Evolutionary conservation across 2,113 vertebrate species (phyloP).

Genomic region (Aegotheles bennettii): DNA sequence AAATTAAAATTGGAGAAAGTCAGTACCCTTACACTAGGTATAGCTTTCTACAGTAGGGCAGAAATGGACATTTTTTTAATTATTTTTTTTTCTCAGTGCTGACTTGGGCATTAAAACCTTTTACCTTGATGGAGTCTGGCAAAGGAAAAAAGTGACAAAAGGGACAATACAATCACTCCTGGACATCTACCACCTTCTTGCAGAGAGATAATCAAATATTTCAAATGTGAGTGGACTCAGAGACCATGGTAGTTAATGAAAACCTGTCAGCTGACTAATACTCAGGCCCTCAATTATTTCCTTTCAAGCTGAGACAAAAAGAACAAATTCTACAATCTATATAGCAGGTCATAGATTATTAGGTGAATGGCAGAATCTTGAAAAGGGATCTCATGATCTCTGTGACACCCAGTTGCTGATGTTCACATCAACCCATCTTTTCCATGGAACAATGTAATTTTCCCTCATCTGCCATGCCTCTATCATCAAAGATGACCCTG

Average conservation of each 20-base stretch:
- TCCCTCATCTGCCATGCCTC: background rate
- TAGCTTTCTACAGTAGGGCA: background rate
- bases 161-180: background rate
- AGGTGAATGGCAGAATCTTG: background rate
- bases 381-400: background rate
- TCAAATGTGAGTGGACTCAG: background rate
- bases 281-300: background rate
- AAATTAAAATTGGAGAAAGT: background rate
- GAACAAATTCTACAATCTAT: background rate
- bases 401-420: background rate
- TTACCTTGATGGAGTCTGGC: background rate
- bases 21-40: background rate
- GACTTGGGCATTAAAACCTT: background rate
- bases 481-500: background rate
- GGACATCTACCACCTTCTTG: background rate
- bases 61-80: background rate
- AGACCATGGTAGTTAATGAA: background rate
- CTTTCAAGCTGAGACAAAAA: background rate
- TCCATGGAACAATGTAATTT: background rate
- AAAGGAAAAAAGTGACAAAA: background rate
- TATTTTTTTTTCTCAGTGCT: background rate
- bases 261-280: background rate
- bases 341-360: background rate
- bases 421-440: background rate
- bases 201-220: background rate